These are phyloP conservation scores for Proteles cristata DNA, from an alignment of 2,113 vertebrate species.

Conservation along the genomic window DNA sequence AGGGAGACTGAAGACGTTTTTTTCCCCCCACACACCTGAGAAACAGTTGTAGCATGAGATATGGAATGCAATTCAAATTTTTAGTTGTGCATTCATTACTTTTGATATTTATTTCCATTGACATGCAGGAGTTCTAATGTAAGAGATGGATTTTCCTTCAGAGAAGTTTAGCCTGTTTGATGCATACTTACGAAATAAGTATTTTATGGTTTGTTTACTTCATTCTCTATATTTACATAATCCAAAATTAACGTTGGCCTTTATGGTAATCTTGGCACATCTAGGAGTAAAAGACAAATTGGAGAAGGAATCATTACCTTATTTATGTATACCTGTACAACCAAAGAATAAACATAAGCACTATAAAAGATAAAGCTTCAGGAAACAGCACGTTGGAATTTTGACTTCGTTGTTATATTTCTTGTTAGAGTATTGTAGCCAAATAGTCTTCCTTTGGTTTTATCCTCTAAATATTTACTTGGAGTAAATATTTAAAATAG, in stretches of 20 bases:
- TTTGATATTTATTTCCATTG: constrained; percentile 14
- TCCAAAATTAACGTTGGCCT: constrained; percentile 41
- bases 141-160: constrained; percentile 10
- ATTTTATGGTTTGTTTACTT: constrained; percentile 51
- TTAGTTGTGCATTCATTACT: neutral
- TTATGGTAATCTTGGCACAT: constrained; percentile 53
- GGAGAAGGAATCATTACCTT: neutral
- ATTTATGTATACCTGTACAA: constrained; percentile 60
- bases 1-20: neutral
- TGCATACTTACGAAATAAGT: constrained; percentile 53
- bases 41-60: constrained; percentile 3
- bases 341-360: constrained; percentile 64
- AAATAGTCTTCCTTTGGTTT: constrained; percentile 3
- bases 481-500: neutral
- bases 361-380: constrained; percentile 77
- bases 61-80: neutral
- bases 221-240: constrained; percentile 28
- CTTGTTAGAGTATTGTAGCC: constrained; percentile 56
- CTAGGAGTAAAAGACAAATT: constrained; percentile 33
- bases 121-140: neutral
- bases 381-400: constrained; percentile 78
- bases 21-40: constrained; percentile 1
- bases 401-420: constrained; percentile 65
- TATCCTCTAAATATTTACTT: neutral
- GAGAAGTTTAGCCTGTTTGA: constrained; percentile 9